Base-by-base conservation (phyloP, 2,888 invertebrate species). In the Agrotis puta region DNA sequence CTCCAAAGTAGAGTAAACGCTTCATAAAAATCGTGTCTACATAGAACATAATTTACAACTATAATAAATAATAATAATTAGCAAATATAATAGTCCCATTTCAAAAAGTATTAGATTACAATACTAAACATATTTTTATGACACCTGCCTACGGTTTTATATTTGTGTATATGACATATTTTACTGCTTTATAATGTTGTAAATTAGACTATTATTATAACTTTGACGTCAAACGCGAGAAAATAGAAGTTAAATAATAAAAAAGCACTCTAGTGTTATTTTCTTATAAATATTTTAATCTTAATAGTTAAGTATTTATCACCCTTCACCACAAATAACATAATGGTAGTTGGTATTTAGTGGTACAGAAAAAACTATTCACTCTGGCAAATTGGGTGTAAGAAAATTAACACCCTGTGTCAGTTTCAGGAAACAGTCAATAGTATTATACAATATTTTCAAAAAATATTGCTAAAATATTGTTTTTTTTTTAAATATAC, bases 1-100 rank as follows among this genome's bases (percentile, higher is more conserved):
- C 13, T 72, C 27, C 18, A n/a, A 70, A 51, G 14, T 64, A 18
- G 64, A 76, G 64, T 76, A 70, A 77, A 81, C 11, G 81, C 24
- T 77, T 77, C 70, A 69, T 77, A 77, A 76, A 75, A 76, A 47
- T 39, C 27, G 54, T 77, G 70, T 81, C 70, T 54, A 62, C 64
- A 54, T 58, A 53, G 14, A 64, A 70, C 24, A 65, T 81, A 62
- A 78, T 85, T 85, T 83, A 83, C 64, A 70, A 54, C 47, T 20
- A 16, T 67, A 69, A 83, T 83, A 83, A 83, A 83, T 81, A 74
- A 83, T 50, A 78, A 83, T 85, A 81, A 84, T 84, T 84, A 83
- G 75, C 70, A 65, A 83, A 73, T 62, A 75, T 83, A 77, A 80
- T 73, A 70, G 81, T 57, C 62, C 72, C 64, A 83, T 85, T 81